phyloP scores from a whole-genome alignment of 2,113 vertebrate species.

The Oreochromis niloticus region DNA sequence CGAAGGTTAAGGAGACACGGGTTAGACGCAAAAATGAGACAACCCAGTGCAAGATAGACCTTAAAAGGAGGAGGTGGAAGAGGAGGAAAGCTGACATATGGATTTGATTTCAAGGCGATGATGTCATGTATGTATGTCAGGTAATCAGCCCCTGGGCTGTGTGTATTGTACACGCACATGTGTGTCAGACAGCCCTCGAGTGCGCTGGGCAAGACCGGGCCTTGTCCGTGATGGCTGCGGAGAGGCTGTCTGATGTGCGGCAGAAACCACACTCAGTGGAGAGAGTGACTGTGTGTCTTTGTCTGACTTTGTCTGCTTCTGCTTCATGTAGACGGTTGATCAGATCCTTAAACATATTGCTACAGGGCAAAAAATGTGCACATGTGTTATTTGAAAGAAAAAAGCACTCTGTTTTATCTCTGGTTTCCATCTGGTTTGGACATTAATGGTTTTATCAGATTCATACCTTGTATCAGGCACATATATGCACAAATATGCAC shows the following conservation, averaged over 20 bases:
- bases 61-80: neutral
- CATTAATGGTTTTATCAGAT: neutral
- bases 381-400: neutral
- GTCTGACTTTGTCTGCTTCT: neutral
- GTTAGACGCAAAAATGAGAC: conserved; percentile 8
- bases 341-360: neutral
- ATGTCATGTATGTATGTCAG: conserved; percentile 70
- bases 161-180: conserved; percentile 37
- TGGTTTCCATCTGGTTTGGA: neutral
- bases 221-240: neutral
- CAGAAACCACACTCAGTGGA: neutral
- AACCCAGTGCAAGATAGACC: neutral
- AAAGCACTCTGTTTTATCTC: neutral
- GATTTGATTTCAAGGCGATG: conserved; percentile 61
- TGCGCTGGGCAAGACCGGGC: conserved; percentile 21
- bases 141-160: conserved; percentile 58
- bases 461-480: neutral
- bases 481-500: neutral
- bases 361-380: neutral
- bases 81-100: conserved; percentile 47
- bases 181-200: conserved; percentile 17
- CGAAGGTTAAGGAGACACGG: neutral
- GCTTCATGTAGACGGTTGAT: neutral
- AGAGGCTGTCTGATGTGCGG: neutral
- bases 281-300: neutral